Conservation (phyloP, 2,888 invertebrate genomes). For the Tetheella fluctuosa region DNA sequence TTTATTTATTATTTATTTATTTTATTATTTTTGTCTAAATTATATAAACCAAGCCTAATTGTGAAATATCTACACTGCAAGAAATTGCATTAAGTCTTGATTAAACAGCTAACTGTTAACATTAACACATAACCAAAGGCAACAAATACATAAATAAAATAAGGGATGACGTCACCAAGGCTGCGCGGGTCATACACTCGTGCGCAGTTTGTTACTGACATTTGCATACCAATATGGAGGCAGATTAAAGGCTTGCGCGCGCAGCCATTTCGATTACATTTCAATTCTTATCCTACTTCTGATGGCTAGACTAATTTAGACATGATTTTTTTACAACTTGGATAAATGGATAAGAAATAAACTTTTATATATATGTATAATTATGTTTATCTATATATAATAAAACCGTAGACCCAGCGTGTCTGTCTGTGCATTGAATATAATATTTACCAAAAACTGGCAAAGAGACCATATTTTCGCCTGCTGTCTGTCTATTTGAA, state of each 20-base stretch:
- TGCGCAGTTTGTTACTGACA: constrained; percentile 52
- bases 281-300: constrained; percentile 5
- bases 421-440: no score
- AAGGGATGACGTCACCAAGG: constrained; percentile 62
- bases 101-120: neutral
- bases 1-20: no score
- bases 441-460: no score
- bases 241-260: constrained; percentile 15
- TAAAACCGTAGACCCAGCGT: no score
- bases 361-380: no score
- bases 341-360: no score
- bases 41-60: neutral
- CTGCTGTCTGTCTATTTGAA: no score
- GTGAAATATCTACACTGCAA: neutral
- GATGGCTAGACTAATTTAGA: constrained; percentile 5
- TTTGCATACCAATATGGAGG: constrained; percentile 57
- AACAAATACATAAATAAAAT: constrained; percentile 29
- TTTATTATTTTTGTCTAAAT: no score
- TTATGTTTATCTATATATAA: no score
- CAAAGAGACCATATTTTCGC: no score
- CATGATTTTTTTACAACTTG: neutral
- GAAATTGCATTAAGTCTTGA: neutral
- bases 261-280: constrained; percentile 15
- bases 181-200: constrained; percentile 54
- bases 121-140: constrained; percentile 14